Percentiles rank a stretch among this genome's conserved stretches.
These are phyloP conservation scores for Xenopus laevis DNA, from an alignment of 2,113 vertebrate genomes.

Conservation along the genomic window DNA sequence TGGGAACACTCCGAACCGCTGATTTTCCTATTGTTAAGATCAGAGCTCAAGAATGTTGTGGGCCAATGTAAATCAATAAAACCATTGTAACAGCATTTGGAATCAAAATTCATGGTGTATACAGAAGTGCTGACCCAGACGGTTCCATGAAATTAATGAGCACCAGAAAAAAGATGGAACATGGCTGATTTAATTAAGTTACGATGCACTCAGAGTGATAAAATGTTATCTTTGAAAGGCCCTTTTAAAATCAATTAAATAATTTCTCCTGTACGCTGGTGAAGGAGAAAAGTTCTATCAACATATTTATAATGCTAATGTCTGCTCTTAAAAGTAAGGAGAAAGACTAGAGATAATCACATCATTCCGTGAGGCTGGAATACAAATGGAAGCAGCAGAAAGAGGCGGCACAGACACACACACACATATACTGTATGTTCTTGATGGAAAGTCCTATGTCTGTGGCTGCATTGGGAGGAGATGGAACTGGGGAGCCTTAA, in stretches of 20 bases:
- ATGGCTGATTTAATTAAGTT: slow-evolving; percentile 8
- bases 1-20: background rate
- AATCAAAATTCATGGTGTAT: background rate
- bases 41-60: background rate
- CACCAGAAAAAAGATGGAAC: background rate
- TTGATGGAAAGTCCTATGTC: background rate
- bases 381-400: background rate
- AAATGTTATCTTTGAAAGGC: slow-evolving; percentile 19
- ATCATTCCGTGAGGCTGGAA: background rate
- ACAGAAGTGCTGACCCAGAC: slow-evolving; percentile 1
- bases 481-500: too few species aligned
- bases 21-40: background rate
- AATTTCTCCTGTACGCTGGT: background rate
- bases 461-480: too few species aligned
- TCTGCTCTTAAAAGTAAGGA: background rate
- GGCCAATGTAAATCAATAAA: background rate
- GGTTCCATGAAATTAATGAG: slow-evolving; percentile 4
- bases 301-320: slow-evolving; percentile 11
- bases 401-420: too few species aligned
- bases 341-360: background rate
- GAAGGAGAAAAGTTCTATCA: slow-evolving; percentile 1
- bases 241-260: slow-evolving; percentile 15
- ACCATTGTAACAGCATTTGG: background rate
- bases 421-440: background rate
- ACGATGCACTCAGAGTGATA: slow-evolving; percentile 10